Conservation (phyloP, 1,140 invertebrate genomes). For the Heliconius hermathena region DNA sequence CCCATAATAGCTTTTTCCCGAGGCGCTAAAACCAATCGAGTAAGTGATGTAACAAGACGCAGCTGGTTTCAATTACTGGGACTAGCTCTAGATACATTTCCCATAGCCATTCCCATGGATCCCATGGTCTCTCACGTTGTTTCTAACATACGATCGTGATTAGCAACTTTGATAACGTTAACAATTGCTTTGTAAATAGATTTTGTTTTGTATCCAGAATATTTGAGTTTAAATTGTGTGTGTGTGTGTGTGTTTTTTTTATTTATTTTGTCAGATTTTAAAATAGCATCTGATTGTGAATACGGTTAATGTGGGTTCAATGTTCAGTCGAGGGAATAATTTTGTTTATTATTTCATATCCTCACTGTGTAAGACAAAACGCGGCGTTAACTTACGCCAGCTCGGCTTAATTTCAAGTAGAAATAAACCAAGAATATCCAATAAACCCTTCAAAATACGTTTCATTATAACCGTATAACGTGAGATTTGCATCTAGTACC, state of each 20-base stretch:
- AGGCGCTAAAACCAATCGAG: background rate
- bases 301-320: no score
- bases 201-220: background rate
- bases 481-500: background rate
- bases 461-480: background rate
- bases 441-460: background rate
- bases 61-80: conserved; percentile 7
- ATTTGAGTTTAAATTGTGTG: background rate
- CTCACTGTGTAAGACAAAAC: no score
- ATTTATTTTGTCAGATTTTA: background rate
- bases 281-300: no score
- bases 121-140: background rate
- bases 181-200: background rate
- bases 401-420: background rate
- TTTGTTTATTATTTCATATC: no score
- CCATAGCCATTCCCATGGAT: background rate
- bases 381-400: no score
- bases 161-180: conserved; percentile 14
- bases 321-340: no score
- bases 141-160: conserved; percentile 4
- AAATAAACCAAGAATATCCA: background rate
- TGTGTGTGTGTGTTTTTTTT: background rate
- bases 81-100: background rate
- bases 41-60: background rate
- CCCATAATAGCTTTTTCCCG: background rate